Evolutionary conservation across 1,140 invertebrate genomes (phyloP).

Genomic region (Drepana arcuata): DNA sequence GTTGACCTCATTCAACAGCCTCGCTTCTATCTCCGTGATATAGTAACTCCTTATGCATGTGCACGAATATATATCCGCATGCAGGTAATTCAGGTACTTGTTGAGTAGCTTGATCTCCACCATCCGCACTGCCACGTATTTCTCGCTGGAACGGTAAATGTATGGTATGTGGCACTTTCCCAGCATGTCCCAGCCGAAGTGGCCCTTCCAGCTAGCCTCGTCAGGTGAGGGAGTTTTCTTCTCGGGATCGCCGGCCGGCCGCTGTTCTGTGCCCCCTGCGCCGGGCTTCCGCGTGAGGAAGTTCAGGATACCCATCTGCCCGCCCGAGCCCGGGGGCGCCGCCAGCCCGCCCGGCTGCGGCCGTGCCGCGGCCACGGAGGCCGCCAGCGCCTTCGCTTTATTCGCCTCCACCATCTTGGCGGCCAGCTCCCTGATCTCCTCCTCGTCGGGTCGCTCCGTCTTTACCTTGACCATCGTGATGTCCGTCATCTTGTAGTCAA

Average conservation of each 20-base stretch:
- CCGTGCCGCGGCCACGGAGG: constrained; percentile 57
- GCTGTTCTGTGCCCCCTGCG: constrained; percentile 31
- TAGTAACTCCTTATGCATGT: constrained; percentile 94
- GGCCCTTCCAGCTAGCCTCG: constrained; percentile 85
- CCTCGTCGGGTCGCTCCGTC: constrained; percentile 87
- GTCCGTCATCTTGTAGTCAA: constrained; percentile 56
- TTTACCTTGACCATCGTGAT: constrained; percentile 77
- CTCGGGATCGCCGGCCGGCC: constrained; percentile 32
- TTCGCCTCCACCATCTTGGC: constrained; percentile 90
- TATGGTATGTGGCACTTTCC: constrained; percentile 91
- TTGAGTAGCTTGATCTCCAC: constrained; percentile 90
- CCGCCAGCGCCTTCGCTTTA: constrained; percentile 77
- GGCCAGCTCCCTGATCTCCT: constrained; percentile 87
- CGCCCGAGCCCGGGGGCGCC: constrained; percentile 40
- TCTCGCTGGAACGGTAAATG: constrained; percentile 86
- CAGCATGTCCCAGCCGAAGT: constrained; percentile 91
- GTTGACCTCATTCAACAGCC: constrained; percentile 95
- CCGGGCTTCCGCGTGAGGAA: constrained; percentile 71
- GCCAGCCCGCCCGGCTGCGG: constrained; percentile 49
- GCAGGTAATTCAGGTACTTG: constrained; percentile 86
- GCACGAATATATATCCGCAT: constrained; percentile 88
- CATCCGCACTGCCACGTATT: constrained; percentile 93
- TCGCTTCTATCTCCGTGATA: constrained; percentile 91
- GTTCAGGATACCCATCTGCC: constrained; percentile 75
- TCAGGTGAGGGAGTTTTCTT: constrained; percentile 76